Evolutionary conservation across 2,113 vertebrate genomes (phyloP).

Genomic region (Neolamprologus caudopunctatus): DNA sequence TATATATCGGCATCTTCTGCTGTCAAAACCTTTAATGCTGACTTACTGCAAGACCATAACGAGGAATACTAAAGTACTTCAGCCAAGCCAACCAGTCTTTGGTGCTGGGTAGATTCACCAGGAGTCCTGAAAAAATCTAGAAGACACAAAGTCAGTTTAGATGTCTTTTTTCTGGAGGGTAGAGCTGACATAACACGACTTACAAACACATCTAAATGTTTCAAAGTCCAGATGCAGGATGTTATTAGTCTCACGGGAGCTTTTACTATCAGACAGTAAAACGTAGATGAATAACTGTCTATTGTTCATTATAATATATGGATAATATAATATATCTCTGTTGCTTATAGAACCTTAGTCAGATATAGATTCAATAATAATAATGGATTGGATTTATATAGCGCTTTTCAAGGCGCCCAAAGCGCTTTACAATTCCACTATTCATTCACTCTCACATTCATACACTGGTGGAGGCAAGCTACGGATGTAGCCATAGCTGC

Average conservation of each 20-base stretch:
- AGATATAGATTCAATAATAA: not conserved
- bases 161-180: not conserved
- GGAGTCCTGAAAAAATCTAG: conserved; percentile 88
- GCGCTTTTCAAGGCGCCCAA: too few species aligned
- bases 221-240: not conserved
- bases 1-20: not conserved
- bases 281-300: not conserved
- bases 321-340: not conserved
- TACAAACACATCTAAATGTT: not conserved
- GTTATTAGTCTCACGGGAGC: not conserved
- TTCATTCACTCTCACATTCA: too few species aligned
- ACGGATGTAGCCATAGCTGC: too few species aligned
- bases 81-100: conserved; percentile 82
- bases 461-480: too few species aligned
- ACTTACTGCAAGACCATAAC: conserved; percentile 81
- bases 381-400: too few species aligned
- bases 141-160: not conserved
- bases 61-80: conserved; percentile 89
- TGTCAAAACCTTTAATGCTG: not conserved
- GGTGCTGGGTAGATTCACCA: conserved; percentile 82
- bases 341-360: not conserved
- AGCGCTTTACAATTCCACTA: too few species aligned
- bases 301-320: not conserved
- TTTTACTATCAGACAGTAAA: not conserved
- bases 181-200: not conserved